Evolutionary conservation across 2,888 invertebrate species (phyloP), one percentile per base, ranked within the genome.

Genomic region (Tetanocera ferruginea): DNA sequence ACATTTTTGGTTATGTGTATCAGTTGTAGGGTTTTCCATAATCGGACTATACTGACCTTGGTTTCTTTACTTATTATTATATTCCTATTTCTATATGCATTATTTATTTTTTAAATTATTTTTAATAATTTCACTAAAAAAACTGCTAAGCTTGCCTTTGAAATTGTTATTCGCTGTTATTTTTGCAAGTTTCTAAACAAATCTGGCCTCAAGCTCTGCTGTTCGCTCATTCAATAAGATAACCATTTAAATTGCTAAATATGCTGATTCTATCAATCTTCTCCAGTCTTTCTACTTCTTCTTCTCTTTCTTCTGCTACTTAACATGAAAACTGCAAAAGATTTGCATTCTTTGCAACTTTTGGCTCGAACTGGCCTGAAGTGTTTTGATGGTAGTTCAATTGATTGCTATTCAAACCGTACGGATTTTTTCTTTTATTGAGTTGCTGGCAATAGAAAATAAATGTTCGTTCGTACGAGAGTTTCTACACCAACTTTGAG

Each of bases 321-420:
- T 1, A 17, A 8, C 31, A 11, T 25, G 5, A 19, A 25, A 11
- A 51, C 11, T 64, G 43, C 49, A 25, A 28, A 31, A 43, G 28
- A 64, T 75, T 75, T 75, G 75, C 75, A 76, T 76, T 37, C 11
- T 43, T 43, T 11, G 11, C 6, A 67, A 66, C n/a, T 67, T 71
- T 66, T 25, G 62, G 67, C 17, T 11, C 4, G 14, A 11, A 11
- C 43, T 11, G 43, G 51, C 55, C 31, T 62, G 34, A 70, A 78
- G 52, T 78, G 75, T 77, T 69, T 43, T 73, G 31, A 55, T 77
- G 73, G 37, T 74, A 67, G 28, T 77, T 77, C 76, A 51, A 76
- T 70, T 76, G 69, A 28, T 28, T 9, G 17, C 64, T 14, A n/a
- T 8, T 52, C 64, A 8, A 14, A 66, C 51, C n/a, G 8, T 31